These are phyloP conservation scores for Drosophila lini DNA, from an alignment of 1,140 invertebrate genomes.

Conservation along the genomic window DNA sequence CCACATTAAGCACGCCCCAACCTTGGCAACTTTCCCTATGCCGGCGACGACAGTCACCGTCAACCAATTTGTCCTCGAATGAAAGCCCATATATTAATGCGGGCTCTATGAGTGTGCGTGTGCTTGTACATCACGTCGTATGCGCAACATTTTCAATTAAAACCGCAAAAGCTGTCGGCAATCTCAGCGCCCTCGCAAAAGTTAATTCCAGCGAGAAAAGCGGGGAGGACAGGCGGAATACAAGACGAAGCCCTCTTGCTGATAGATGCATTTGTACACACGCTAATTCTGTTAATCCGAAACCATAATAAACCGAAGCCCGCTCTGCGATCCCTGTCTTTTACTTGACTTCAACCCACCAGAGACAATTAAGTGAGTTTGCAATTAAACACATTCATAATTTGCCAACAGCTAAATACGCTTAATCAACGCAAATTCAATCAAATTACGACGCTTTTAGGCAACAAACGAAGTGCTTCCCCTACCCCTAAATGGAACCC, in stretches of 20 bases:
- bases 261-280: conserved; percentile 49
- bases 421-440: conserved; percentile 81
- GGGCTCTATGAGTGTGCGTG: conserved; percentile 11
- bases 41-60: conserved; percentile 19
- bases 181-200: conserved; percentile 41
- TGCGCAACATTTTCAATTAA: conserved; percentile 77
- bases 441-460: conserved; percentile 74
- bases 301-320: conserved; percentile 66
- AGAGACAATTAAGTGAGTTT: conserved; percentile 74
- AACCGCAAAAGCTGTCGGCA: conserved; percentile 65
- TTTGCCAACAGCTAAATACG: conserved; percentile 75
- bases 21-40: conserved; percentile 58
- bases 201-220: conserved; percentile 19
- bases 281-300: conserved; percentile 74
- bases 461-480: conserved; percentile 55
- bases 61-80: conserved; percentile 62
- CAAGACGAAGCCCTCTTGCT: background rate
- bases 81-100: conserved; percentile 20
- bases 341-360: conserved; percentile 14
- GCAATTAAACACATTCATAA: conserved; percentile 79
- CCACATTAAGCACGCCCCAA: conserved; percentile 52
- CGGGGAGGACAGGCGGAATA: background rate
- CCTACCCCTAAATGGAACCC: background rate
- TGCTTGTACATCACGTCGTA: conserved; percentile 63
- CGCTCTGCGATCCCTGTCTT: conserved; percentile 6